A percentile compares a stretch with the other conserved stretches of the same genome.
phyloP scores from a whole-genome alignment of 2,797 vertebrate species.

The Accipiter minullus region DNA sequence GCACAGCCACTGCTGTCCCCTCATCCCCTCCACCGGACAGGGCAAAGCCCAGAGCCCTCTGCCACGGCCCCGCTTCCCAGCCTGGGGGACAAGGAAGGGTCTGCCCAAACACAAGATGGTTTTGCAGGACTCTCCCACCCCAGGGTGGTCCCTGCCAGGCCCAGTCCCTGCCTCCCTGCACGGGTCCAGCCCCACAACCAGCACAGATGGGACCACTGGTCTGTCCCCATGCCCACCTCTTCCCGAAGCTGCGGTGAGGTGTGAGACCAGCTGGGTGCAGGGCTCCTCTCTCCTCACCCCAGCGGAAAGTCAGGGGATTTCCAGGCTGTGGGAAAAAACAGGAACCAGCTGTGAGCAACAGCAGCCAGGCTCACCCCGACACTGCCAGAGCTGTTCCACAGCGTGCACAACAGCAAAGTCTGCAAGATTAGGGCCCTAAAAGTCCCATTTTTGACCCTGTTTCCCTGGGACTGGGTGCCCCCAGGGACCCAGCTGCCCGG shows the following conservation, averaged over 20 bases:
- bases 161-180: not conserved
- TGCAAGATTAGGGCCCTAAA: not conserved
- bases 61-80: not conserved
- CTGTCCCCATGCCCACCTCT: not conserved
- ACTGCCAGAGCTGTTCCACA: not conserved
- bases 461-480: not conserved
- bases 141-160: not conserved
- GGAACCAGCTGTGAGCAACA: not conserved
- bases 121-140: not conserved
- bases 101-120: rapidly evolving
- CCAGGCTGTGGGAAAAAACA: conserved; percentile 26
- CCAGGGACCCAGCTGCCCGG: rapidly evolving
- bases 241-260: not conserved
- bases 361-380: not conserved
- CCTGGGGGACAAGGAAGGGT: not conserved
- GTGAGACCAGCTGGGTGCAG: not conserved
- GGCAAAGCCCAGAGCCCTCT: not conserved
- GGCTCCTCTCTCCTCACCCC: not conserved
- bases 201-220: rapidly evolving
- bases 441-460: not conserved
- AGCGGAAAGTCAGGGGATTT: conserved; percentile 35
- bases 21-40: rapidly evolving
- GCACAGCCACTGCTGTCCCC: rapidly evolving
- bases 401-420: rapidly evolving
- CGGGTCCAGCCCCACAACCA: rapidly evolving